Evolutionary conservation across 2,797 vertebrate genomes (phyloP).

Genomic region (Fistularia tabacaria): DNA sequence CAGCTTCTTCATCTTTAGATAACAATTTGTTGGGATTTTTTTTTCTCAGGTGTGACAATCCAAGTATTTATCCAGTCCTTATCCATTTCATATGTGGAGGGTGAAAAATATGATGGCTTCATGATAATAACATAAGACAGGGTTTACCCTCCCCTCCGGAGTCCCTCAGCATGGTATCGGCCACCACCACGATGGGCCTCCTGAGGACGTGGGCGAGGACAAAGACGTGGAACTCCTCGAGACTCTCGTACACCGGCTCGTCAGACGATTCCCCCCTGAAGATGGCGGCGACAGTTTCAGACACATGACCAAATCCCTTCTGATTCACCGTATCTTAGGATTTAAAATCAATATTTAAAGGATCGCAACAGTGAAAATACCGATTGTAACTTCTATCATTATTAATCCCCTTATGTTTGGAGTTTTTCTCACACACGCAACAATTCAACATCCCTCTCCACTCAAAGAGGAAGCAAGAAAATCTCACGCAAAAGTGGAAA

Average conservation of each 20-base stretch:
- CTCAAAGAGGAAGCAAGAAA: too few relatives aligned
- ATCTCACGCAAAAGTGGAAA: too few relatives aligned
- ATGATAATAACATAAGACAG: neutral
- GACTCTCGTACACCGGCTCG: constrained; percentile 94
- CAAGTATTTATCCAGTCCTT: too few relatives aligned
- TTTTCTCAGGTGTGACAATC: neutral
- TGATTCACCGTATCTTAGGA: too few relatives aligned
- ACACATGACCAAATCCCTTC: neutral
- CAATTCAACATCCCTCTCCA: too few relatives aligned
- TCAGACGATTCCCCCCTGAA: constrained; percentile 84
- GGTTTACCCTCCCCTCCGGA: constrained; percentile 90
- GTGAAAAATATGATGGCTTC: neutral
- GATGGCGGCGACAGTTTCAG: neutral
- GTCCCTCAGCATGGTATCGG: constrained; percentile 96
- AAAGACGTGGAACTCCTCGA: constrained; percentile 97
- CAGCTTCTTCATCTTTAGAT: too few relatives aligned
- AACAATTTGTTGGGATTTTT: neutral
- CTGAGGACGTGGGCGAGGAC: constrained; percentile 91
- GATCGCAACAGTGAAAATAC: too few relatives aligned
- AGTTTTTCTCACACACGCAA: too few relatives aligned
- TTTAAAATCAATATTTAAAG: too few relatives aligned
- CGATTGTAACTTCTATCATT: too few relatives aligned
- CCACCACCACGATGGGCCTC: constrained; percentile 93
- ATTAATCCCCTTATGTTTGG: too few relatives aligned
- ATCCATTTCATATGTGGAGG: too few relatives aligned